Evolutionary conservation across 2,797 vertebrate species (phyloP).

Genomic region (Cheirogaleus major): DNA sequence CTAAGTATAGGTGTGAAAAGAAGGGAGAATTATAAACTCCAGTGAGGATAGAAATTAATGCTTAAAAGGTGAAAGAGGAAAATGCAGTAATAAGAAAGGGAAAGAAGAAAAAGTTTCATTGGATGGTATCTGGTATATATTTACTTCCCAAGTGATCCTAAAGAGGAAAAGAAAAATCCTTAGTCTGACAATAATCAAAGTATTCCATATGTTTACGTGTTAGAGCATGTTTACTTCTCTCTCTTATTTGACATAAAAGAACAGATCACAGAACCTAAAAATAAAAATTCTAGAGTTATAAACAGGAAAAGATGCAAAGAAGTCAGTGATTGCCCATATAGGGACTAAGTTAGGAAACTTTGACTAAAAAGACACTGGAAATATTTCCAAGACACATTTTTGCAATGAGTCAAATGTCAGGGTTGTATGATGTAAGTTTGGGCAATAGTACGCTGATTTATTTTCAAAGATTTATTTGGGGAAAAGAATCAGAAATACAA

Average conservation of each 20-base stretch:
- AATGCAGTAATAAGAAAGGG: neutral
- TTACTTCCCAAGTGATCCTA: neutral
- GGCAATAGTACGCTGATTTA: conserved; percentile 55
- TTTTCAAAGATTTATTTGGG: conserved; percentile 65
- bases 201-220: neutral
- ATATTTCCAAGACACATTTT: conserved; percentile 72
- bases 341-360: conserved; percentile 57
- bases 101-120: neutral
- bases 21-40: neutral
- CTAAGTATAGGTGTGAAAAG: neutral
- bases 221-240: neutral
- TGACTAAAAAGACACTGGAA: conserved; percentile 51
- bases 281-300: neutral
- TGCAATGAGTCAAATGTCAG: conserved; percentile 66
- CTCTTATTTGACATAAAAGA: neutral
- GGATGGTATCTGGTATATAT: neutral
- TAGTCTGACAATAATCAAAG: neutral
- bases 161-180: neutral
- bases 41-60: neutral
- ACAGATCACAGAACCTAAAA: neutral
- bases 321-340: conserved; percentile 33
- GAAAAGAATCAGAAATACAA: conserved; percentile 58
- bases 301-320: conserved; percentile 49
- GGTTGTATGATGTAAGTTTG: conserved; percentile 58
- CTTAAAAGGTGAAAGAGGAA: neutral